Percentiles rank a stretch among this genome's conserved stretches.
phyloP scores from a whole-genome alignment of 1,140 invertebrate species.

The Apis laboriosa region DNA sequence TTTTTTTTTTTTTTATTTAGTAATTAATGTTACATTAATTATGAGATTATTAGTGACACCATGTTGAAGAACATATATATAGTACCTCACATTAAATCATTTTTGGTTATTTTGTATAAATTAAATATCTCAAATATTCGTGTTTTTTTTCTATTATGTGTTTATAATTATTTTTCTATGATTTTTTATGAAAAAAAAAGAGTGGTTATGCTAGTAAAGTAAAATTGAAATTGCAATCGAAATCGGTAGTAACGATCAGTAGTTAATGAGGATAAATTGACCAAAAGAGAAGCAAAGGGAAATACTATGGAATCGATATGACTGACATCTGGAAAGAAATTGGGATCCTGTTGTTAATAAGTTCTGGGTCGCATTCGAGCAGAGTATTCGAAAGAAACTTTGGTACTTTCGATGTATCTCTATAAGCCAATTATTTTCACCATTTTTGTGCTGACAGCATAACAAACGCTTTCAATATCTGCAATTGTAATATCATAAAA shows the following conservation, averaged over 20 bases:
- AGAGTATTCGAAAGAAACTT: not conserved
- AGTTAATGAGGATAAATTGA: slow-evolving; percentile 27
- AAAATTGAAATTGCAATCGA: slow-evolving; percentile 17
- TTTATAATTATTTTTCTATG: too few relatives aligned
- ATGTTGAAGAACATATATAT: not conserved
- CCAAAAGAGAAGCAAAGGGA: slow-evolving; percentile 30
- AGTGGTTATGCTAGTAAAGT: slow-evolving; percentile 9
- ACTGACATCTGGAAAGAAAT: slow-evolving; percentile 34
- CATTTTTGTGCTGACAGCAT: not conserved
- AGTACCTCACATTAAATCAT: too few relatives aligned
- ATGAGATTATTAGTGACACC: not conserved
- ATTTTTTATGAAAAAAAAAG: not conserved
- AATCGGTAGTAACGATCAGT: slow-evolving; percentile 27
- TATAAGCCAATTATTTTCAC: not conserved
- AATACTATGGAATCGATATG: slow-evolving; percentile 7
- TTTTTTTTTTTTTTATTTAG: not conserved
- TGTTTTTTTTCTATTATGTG: too few relatives aligned
- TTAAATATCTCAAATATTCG: too few relatives aligned
- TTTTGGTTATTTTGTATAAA: too few relatives aligned
- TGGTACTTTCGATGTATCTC: not conserved
- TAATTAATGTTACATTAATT: not conserved
- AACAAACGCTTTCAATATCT: not conserved
- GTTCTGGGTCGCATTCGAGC: slow-evolving; percentile 14
- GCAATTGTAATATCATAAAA: not conserved
- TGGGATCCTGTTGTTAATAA: slow-evolving; percentile 21